These are phyloP conservation scores for Acanthosepion lycidas DNA, from an alignment of 2,888 invertebrate species.

Conservation along the genomic window DNA sequence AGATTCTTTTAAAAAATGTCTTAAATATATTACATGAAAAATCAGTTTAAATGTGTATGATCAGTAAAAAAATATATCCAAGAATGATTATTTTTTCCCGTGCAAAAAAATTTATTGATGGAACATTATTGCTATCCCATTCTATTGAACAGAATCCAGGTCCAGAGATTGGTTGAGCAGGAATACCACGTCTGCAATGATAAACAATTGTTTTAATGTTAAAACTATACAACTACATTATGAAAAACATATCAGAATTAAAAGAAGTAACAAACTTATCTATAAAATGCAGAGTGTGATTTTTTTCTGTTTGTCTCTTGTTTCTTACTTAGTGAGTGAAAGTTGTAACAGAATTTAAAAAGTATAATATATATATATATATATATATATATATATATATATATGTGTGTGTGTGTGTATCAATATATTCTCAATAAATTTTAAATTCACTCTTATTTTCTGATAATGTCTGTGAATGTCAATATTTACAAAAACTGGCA, in stretches of 20 bases:
- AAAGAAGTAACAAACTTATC: no score
- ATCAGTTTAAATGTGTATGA: neutral
- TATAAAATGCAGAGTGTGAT: no score
- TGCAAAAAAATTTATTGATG: neutral
- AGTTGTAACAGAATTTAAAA: no score
- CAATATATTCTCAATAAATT: no score
- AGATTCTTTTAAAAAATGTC: neutral
- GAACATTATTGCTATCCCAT: slow-evolving; percentile 49
- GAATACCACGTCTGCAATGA: slow-evolving; percentile 79
- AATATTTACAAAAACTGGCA: no score
- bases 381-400: no score
- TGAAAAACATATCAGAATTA: neutral
- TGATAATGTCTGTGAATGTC: no score
- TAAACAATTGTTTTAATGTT: neutral
- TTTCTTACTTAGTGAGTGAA: no score
- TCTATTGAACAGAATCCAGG: slow-evolving; percentile 80
- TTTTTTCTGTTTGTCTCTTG: no score
- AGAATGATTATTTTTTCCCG: neutral
- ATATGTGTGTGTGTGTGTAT: no score
- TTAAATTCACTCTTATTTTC: no score
- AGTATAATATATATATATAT: no score
- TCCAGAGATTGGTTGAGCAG: slow-evolving; percentile 82
- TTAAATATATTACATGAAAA: neutral
- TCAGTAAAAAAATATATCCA: neutral
- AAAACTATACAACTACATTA: neutral